A percentile compares a stretch with the other conserved stretches of the same genome.
These are phyloP conservation scores for Gymnoscelis rufifasciata DNA, from an alignment of 2,888 invertebrate genomes.

Conservation along the genomic window DNA sequence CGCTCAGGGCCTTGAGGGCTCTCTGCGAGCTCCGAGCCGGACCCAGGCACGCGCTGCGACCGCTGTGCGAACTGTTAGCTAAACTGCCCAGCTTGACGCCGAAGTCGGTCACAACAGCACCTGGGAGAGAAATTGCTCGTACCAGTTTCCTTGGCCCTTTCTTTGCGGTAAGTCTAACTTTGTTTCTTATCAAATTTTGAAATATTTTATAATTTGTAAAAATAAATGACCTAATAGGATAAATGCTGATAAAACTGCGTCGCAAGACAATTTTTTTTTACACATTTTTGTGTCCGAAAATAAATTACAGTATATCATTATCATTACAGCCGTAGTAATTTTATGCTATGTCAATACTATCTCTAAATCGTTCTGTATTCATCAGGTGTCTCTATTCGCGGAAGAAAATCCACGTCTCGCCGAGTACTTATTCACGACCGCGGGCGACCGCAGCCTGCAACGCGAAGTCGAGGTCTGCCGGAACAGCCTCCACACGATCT, in stretches of 20 bases:
- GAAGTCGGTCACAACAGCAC: conserved; percentile 84
- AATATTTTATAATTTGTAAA: no score
- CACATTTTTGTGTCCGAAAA: no score
- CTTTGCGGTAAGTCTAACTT: conserved; percentile 81
- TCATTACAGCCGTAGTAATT: no score
- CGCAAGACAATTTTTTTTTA: no score
- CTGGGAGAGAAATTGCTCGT: conserved; percentile 91
- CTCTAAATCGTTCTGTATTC: not conserved
- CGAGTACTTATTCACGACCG: conserved; percentile 81
- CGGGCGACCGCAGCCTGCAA: conserved; percentile 83
- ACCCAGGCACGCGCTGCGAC: conserved; percentile 82
- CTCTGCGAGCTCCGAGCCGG: conserved; percentile 88
- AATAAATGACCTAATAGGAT: no score
- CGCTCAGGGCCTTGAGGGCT: conserved; percentile 86
- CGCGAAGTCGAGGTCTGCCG: conserved; percentile 89
- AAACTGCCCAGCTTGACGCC: conserved; percentile 82
- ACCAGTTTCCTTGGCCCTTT: conserved; percentile 95
- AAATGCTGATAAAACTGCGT: no score
- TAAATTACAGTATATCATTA: no score
- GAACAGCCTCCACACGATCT: conserved; percentile 86
- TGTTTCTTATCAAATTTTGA: no score
- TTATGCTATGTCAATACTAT: no score
- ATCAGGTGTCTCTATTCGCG: conserved; percentile 88
- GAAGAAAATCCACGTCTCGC: conserved; percentile 96
- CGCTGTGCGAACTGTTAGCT: conserved; percentile 78